Evolutionary conservation across 2,113 vertebrate genomes (phyloP), one percentile per base, ranked within the genome.

Genomic region (Heterotis niloticus): DNA sequence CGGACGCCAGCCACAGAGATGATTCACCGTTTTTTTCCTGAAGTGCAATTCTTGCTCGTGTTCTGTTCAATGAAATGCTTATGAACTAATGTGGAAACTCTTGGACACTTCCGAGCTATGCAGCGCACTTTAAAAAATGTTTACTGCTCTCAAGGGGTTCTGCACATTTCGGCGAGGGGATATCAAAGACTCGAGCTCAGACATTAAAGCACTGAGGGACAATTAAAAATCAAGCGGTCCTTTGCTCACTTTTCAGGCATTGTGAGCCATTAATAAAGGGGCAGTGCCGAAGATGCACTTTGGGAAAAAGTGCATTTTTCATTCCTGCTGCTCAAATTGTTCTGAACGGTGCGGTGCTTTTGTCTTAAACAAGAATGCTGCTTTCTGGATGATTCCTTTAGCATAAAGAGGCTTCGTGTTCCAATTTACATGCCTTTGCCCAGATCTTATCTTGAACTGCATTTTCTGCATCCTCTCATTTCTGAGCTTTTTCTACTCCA

Each of bases 261-360:
- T 2, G 59, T 56, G 60, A 78, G 16, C 67, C 24, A 17, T 70
- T 62, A 78, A 71, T 34, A 23, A 44, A 44, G 17, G 18, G 52
- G 54, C n/a, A 16, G 23, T 60, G 10, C 29, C 14, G 23, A 57
- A 70, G 69, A 29, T 5, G n/a, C 10, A 14, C 5, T 4, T 56
- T 44, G 29, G 70, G 28, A 11, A 78, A 70, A 52, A 68, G 28
- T 5, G 24, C 24, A 57, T 64, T 34, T 71, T 24, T 18, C 5
- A 62, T 23, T 14, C 52, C 28, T 74, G 44, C 23, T 64, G 80
- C 82, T 82, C 86, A 76, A 84, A 81, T 74, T 75, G 5, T 14
- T 29, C 23, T 29, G 9, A 1, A 18, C 9, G 56, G 14, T 20
- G 77, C 11, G 57, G 29, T 64, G 76, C 83, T 81, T n/a, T n/a